Conservation (phyloP, 64 coral and sea anemone genomes). For the Montipora foliosa region DNA sequence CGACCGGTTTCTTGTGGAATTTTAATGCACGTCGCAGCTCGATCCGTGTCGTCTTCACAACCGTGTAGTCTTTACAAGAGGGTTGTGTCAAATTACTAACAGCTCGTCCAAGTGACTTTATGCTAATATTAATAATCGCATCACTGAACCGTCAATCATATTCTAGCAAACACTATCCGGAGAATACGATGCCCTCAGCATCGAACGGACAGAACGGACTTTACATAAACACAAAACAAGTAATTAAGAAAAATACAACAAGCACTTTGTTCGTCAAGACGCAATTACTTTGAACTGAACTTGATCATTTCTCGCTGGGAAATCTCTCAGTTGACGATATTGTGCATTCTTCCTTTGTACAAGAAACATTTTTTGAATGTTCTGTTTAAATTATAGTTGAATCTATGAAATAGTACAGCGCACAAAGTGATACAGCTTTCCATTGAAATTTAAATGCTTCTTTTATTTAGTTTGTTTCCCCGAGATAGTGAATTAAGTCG, state of each 20-base stretch:
- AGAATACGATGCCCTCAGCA: background rate
- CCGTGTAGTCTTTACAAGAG: background rate
- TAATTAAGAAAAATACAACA: background rate
- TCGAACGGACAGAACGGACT: background rate
- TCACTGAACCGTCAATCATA: background rate
- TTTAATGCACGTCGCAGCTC: background rate
- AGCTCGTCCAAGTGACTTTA: background rate
- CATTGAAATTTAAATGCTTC: too few relatives aligned
- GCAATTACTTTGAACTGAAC: too few relatives aligned
- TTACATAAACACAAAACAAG: background rate
- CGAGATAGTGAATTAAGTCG: too few relatives aligned
- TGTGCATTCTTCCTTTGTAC: too few relatives aligned
- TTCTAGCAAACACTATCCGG: background rate
- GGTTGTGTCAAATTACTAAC: background rate
- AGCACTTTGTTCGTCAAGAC: too few relatives aligned
- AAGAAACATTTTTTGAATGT: too few relatives aligned
- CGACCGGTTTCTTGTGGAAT: background rate
- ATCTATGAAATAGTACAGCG: too few relatives aligned
- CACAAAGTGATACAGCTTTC: too few relatives aligned
- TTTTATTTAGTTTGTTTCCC: too few relatives aligned
- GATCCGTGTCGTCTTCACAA: background rate
- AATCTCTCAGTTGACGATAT: too few relatives aligned
- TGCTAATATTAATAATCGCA: background rate
- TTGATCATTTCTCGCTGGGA: too few relatives aligned
- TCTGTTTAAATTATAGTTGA: too few relatives aligned